Base-by-base conservation (phyloP, 2,797 vertebrate genomes). In the Geotrypetes seraphini region DNA sequence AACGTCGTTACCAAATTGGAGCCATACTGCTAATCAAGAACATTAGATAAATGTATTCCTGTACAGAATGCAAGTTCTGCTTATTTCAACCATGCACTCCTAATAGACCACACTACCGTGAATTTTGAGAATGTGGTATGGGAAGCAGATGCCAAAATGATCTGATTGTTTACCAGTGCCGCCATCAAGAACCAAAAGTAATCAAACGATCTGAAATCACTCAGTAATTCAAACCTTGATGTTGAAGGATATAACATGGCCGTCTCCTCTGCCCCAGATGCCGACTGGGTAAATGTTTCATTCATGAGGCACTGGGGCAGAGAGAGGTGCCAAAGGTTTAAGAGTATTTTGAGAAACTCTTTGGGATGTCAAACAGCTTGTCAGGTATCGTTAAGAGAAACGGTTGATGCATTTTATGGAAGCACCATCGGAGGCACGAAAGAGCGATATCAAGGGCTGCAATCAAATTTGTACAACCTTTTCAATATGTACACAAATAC, bases 261-360 rank as follows among this genome's bases (percentile, higher is more conserved):
- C 74, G 53, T 67, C 67, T 60, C 76, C 66, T 79, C 69, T 72
- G 66, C 74, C 73, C 71, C 82, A 84, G 81, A 77, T 89, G 85
- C 87, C 92, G 89, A 91, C 85, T 85, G 81, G 83, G 69, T 72
- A 53, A 63, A 88, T 90, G 84, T 84, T 76, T 92, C 86, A 91
- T 91, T 85, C 84, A 92, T 86, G 78, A 84, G 74, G 66, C 75
- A 74, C 62, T 58, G 76, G n/a, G 68, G 71, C 69, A 83, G 75
- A 72, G 78, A 85, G 63, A 63, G 72, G 84, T 83, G 82, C 83
- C 79, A 85, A 81, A 85, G 80, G 78, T 88, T 84, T 83, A 80
- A 70, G 84, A 86, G 89, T 89, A 85, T 86, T 85, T 89, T 86
- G 84, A 80, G 65, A 73, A 81, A 79, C 66, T 83, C 75, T 86